Evolutionary conservation across 2,113 vertebrate genomes (phyloP).

Genomic region (Ellobius talpinus): DNA sequence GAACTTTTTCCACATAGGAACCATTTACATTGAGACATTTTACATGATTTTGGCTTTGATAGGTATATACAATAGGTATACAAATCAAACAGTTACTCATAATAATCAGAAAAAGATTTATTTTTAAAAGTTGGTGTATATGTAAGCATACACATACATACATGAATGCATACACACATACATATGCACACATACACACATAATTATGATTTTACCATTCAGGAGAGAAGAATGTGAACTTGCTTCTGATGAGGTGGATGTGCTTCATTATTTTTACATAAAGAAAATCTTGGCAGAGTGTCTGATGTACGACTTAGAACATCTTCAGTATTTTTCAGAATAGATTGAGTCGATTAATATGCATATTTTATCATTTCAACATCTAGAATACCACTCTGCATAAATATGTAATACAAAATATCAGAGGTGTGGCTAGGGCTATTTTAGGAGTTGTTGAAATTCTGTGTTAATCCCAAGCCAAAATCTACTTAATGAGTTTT

Average conservation of each 20-base stretch:
- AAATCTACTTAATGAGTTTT: background rate
- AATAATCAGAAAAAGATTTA: background rate
- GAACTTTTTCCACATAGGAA: background rate
- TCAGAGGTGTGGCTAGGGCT: background rate
- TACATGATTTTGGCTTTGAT: background rate
- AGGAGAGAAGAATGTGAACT: background rate
- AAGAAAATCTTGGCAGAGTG: background rate
- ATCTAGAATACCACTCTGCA: background rate
- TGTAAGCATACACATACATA: background rate
- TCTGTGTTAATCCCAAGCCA: background rate
- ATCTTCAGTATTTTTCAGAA: background rate
- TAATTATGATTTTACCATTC: background rate
- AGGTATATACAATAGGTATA: background rate
- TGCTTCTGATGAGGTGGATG: background rate
- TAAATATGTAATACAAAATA: background rate
- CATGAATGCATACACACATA: background rate
- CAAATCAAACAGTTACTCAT: background rate
- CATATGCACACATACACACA: background rate
- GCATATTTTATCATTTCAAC: background rate
- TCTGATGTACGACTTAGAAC: background rate
- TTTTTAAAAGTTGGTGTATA: background rate
- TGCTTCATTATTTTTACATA: background rate
- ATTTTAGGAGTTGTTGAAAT: background rate
- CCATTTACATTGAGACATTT: background rate
- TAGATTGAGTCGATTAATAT: background rate